Evolutionary conservation across 2,113 vertebrate genomes (phyloP).

Genomic region (Pluvianellus socialis): DNA sequence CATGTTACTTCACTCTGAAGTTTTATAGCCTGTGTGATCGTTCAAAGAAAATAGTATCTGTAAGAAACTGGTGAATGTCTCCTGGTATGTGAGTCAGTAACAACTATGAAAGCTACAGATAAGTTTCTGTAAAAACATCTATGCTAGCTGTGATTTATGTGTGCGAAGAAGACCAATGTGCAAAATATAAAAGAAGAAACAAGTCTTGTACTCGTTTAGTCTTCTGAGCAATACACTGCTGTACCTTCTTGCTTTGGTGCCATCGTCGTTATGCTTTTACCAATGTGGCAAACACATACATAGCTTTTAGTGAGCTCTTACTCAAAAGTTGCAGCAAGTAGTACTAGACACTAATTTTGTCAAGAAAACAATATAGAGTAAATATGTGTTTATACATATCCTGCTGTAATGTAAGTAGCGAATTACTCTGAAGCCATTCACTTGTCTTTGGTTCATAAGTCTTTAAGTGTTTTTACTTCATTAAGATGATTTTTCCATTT

Average conservation of each 20-base stretch:
- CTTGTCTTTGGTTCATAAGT: not conserved
- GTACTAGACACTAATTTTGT: not conserved
- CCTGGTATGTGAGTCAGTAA: not conserved
- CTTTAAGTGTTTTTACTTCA: not conserved
- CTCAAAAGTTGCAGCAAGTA: not conserved
- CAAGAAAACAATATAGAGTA: not conserved
- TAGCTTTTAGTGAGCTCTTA: not conserved
- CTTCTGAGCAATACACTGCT: not conserved
- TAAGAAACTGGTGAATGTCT: not conserved
- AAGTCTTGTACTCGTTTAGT: not conserved
- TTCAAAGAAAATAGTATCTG: not conserved
- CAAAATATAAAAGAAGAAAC: not conserved
- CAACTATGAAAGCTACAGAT: not conserved
- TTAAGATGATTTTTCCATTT: not conserved
- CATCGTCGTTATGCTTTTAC: not conserved
- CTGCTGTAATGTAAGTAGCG: accelerated
- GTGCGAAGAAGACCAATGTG: not conserved
- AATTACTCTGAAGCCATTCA: not conserved
- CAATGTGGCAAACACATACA: not conserved
- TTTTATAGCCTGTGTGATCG: not conserved
- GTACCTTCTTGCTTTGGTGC: not conserved
- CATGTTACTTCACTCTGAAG: not conserved
- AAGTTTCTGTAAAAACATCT: not conserved
- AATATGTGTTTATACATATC: not conserved
- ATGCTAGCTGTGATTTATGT: not conserved